A percentile compares a stretch with the other conserved stretches of the same genome.
These are phyloP conservation scores for Arothron firmamentum DNA, from an alignment of 2,113 vertebrate genomes.

Conservation along the genomic window DNA sequence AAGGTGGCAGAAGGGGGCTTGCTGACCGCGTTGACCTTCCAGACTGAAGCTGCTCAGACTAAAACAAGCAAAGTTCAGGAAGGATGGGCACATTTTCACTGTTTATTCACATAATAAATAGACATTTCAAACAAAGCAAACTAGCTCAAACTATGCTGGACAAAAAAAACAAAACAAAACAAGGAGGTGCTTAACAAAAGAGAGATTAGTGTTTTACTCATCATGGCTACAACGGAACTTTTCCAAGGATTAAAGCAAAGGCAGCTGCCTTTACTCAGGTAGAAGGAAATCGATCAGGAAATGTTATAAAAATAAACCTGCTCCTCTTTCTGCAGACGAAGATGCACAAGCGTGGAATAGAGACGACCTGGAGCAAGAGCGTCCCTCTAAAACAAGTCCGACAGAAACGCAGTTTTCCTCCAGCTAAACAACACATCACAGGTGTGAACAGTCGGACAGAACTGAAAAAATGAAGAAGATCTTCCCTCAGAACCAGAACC, in stretches of 20 bases:
- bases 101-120: constrained; percentile 81
- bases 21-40: neutral
- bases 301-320: constrained; percentile 48
- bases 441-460: too few relatives aligned
- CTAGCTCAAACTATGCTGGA: constrained; percentile 40
- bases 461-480: too few relatives aligned
- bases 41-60: neutral
- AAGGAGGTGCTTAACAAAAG: constrained; percentile 51
- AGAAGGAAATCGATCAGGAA: constrained; percentile 31
- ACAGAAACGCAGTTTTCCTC: too few relatives aligned
- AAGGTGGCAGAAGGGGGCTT: constrained; percentile 61
- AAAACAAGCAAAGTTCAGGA: neutral
- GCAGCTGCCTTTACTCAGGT: constrained; percentile 41
- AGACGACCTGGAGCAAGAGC: too few relatives aligned
- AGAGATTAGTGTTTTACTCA: constrained; percentile 46
- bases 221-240: constrained; percentile 27
- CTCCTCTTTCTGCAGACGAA: constrained; percentile 24
- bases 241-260: constrained; percentile 32
- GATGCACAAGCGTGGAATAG: constrained; percentile 17
- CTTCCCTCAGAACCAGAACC: too few relatives aligned
- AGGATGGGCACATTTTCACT: constrained; percentile 50
- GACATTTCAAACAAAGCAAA: constrained; percentile 50
- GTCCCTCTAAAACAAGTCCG: too few relatives aligned
- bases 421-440: too few relatives aligned
- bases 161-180: constrained; percentile 36